Conservation (phyloP, 2,888 invertebrate genomes). For the Acleris emargana region DNA sequence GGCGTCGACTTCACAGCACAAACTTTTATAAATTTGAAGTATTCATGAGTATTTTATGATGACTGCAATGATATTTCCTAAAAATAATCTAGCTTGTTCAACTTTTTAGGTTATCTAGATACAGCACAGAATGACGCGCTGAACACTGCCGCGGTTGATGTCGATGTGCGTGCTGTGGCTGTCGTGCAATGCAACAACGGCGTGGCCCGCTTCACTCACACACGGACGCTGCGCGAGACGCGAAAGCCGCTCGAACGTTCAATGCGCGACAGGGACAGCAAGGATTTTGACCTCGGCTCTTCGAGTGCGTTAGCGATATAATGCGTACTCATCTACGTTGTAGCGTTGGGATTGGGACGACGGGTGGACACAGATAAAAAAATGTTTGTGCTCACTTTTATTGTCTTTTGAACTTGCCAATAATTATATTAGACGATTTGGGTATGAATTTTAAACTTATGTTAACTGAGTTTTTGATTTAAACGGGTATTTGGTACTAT, state of each 20-base stretch:
- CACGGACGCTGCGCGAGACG: slow-evolving; percentile 46
- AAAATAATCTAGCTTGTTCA: slow-evolving; percentile 66
- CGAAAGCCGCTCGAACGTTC: slow-evolving; percentile 50
- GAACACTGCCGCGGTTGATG: slow-evolving; percentile 80
- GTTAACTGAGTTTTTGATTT: too few relatives aligned
- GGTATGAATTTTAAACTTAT: too few relatives aligned
- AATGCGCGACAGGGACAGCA: slow-evolving; percentile 59
- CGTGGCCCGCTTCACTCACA: slow-evolving; percentile 38
- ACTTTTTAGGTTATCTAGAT: slow-evolving; percentile 80
- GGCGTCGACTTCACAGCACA: slow-evolving; percentile 79
- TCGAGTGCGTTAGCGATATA: slow-evolving; percentile 47
- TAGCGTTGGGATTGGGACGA: slow-evolving; percentile 15
- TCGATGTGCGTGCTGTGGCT: slow-evolving; percentile 82
- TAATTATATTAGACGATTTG: neutral
- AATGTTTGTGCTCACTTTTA: slow-evolving; percentile 32
- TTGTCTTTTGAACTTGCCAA: slow-evolving; percentile 21
- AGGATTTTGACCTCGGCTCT: slow-evolving; percentile 51
- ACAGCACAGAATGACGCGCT: slow-evolving; percentile 81
- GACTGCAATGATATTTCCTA: slow-evolving; percentile 63
- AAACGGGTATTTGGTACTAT: too few relatives aligned
- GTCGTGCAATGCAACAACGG: slow-evolving; percentile 52
- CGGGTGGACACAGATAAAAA: slow-evolving; percentile 28
- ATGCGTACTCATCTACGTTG: slow-evolving; percentile 45
- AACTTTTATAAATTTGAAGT: slow-evolving; percentile 76
- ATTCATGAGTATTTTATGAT: slow-evolving; percentile 76